phyloP scores from a whole-genome alignment of 1,140 invertebrate genomes.

The Caenorhabditis inopinata region DNA sequence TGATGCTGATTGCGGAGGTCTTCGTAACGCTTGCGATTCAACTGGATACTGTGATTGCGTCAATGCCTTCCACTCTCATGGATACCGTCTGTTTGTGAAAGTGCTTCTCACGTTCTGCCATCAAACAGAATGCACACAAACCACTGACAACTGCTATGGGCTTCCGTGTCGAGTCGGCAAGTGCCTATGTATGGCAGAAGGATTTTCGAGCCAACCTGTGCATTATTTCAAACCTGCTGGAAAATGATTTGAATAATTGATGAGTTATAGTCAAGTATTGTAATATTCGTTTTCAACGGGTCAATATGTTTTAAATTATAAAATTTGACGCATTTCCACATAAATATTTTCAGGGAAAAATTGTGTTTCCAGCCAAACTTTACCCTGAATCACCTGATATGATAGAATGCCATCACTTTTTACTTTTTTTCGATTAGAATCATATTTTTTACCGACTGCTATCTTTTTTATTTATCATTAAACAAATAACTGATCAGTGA shows the following conservation, averaged over 20 bases:
- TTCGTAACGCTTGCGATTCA: not conserved
- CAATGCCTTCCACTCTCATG: conserved; percentile 19
- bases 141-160: conserved; percentile 20
- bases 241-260: not conserved
- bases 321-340: too few relatives aligned
- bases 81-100: not conserved
- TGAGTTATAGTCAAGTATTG: too few relatives aligned
- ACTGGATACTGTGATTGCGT: conserved; percentile 32
- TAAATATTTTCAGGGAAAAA: too few relatives aligned
- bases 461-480: not conserved
- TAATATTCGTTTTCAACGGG: too few relatives aligned
- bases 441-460: not conserved
- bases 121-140: not conserved
- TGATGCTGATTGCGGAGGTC: not conserved
- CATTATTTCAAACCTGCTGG: conserved; percentile 17
- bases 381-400: too few relatives aligned
- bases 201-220: not conserved
- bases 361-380: too few relatives aligned
- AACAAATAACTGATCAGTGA: too few relatives aligned
- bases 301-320: too few relatives aligned
- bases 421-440: not conserved
- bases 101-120: conserved; percentile 32
- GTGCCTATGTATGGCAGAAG: not conserved
- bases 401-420: too few relatives aligned
- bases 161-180: conserved; percentile 30